A percentile compares a stretch with the other conserved stretches of the same genome.
Evolutionary conservation across 2,113 vertebrate genomes (phyloP).

Genomic region (Protobothrops mucrosquamatus): DNA sequence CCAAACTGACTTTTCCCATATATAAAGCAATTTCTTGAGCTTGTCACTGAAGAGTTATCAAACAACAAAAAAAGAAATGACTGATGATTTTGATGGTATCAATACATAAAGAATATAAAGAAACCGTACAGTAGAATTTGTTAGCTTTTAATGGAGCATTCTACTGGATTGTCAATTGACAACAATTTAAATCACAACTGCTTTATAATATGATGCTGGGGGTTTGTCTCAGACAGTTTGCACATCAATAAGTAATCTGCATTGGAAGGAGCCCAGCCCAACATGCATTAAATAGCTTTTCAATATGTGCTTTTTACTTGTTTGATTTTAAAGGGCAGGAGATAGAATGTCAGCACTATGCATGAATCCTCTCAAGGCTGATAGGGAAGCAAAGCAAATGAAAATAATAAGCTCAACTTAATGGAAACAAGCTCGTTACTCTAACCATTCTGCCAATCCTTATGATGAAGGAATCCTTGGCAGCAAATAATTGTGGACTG

Average conservation of each 20-base stretch:
- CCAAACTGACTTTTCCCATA: neutral
- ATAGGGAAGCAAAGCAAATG: slow-evolving; percentile 5
- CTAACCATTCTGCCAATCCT: neutral
- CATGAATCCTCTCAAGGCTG: neutral
- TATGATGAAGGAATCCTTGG: slow-evolving; percentile 15
- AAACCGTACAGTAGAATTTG: too few relatives aligned
- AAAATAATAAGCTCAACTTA: slow-evolving; percentile 24
- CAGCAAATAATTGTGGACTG: slow-evolving; percentile 13
- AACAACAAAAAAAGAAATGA: neutral
- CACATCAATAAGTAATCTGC: neutral
- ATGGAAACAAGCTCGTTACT: slow-evolving; percentile 30
- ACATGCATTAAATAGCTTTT: neutral
- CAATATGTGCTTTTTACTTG: neutral
- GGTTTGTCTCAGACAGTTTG: neutral
- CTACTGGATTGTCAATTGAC: neutral
- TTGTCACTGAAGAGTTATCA: neutral
- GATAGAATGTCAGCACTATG: neutral
- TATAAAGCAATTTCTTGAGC: neutral
- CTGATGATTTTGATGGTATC: neutral
- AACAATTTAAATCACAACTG: neutral
- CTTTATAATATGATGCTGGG: neutral
- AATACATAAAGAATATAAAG: neutral
- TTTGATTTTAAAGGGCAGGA: neutral
- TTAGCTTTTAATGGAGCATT: neutral
- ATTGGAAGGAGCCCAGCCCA: neutral